These are phyloP conservation scores for Merops nubicus DNA, from an alignment of 2,113 vertebrate species.

Conservation along the genomic window DNA sequence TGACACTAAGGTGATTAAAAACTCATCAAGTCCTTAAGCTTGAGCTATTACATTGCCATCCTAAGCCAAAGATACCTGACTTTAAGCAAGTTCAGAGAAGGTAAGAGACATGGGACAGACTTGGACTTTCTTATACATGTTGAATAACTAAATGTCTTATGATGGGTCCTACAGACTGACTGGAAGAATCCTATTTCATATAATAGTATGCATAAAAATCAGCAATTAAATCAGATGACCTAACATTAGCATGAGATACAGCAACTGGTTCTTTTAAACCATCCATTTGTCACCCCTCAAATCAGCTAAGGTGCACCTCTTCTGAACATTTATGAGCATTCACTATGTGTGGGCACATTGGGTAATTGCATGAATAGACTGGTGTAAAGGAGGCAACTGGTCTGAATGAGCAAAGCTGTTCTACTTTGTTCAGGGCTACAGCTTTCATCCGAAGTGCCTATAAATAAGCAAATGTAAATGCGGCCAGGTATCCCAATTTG, in stretches of 20 bases:
- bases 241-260: background rate
- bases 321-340: background rate
- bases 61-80: constrained; percentile 60
- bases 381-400: background rate
- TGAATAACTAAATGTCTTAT: background rate
- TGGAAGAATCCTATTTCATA: background rate
- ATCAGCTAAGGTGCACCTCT: background rate
- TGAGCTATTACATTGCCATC: constrained; percentile 25
- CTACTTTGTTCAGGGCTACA: background rate
- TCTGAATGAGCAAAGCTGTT: background rate
- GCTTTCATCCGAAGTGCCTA: background rate
- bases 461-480: background rate
- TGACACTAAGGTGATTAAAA: constrained; percentile 61
- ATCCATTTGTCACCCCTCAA: background rate
- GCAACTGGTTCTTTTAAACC: background rate
- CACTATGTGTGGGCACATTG: background rate
- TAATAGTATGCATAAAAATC: background rate
- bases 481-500: background rate
- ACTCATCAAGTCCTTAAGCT: constrained; percentile 40
- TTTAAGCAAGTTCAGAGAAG: constrained; percentile 63
- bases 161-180: background rate
- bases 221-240: background rate
- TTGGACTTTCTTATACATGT: background rate
- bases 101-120: background rate
- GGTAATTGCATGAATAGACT: background rate